Evolutionary conservation across 2,797 vertebrate genomes (phyloP).

Genomic region (Galagoides demidoff): DNA sequence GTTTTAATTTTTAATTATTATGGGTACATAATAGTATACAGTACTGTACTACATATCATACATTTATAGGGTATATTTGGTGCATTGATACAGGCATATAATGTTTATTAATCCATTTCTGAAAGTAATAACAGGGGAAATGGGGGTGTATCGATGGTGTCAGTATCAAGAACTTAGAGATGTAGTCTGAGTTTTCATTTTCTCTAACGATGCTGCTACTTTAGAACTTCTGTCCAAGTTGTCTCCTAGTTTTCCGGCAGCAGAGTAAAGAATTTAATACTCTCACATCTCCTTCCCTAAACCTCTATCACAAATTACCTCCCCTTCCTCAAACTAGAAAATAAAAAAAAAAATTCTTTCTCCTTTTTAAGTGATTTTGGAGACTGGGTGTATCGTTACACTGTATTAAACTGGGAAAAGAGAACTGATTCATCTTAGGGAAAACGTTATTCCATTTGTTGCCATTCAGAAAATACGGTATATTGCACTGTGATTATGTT

Average conservation of each 20-base stretch:
- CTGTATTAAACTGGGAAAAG: conserved; percentile 32
- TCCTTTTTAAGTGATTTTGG: conserved; percentile 14
- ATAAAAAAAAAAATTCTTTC: neutral
- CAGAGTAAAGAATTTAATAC: neutral
- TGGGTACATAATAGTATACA: no score
- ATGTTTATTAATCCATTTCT: no score
- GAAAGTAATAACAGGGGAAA: neutral
- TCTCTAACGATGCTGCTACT: neutral
- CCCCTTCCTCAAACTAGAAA: neutral
- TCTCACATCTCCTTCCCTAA: neutral
- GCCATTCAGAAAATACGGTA: neutral
- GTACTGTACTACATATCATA: no score
- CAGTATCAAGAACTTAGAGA: neutral
- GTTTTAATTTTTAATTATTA: no score
- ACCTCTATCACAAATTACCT: neutral
- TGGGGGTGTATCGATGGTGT: neutral
- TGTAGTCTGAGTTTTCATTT: neutral
- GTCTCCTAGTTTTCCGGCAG: neutral
- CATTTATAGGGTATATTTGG: no score
- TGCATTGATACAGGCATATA: no score
- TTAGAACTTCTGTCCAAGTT: neutral
- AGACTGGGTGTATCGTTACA: neutral
- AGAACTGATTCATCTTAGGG: conserved; percentile 28
- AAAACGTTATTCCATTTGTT: neutral
- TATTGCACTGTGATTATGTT: conserved; percentile 20